Evolutionary conservation across 2,797 vertebrate species (phyloP), one percentile per base, ranked within the genome.

Genomic region (Parauchenoglanis ngamensis): DNA sequence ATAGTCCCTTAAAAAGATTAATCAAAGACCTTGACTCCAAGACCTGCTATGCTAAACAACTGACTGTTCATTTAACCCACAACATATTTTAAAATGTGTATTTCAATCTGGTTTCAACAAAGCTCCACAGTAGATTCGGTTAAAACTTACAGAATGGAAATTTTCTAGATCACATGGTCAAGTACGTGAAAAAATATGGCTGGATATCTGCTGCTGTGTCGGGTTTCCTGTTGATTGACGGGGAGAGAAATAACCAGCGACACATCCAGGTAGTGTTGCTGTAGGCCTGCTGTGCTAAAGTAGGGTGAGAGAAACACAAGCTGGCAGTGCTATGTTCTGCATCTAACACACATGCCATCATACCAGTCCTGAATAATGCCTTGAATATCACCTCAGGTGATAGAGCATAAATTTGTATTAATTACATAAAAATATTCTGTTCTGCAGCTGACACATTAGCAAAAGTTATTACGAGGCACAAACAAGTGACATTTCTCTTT

Each of bases 1-100:
- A 84, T 82, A 46, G 28, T 59, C 72, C 6, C 21, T 54, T 76
- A 59, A 67, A 70, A 70, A 72, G 88, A 84, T 65, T 82, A 40
- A 86, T 77, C 31, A 84, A 82, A 87, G 76, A 83, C 85, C 84
- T 86, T 88, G 85, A 79, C 68, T 52, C 68, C 59, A 80, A 68
- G 12, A 82, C 44, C 4, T n/a, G 12, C 23, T 75, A n/a, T 77
- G 57, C 31, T 23, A 40, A 6, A 59, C 31, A 35, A 40, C 28
- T 35, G 13, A 57, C 23, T 57, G 31, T 35, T 78, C 13, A 57
- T 23, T 57, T 57, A 59, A 59, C 19, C 25, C 3, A 12, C 56
- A 57, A 23, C 1, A 21, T 12, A 57, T 57, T 40, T 56, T 35
- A 78, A 76, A 78, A 40, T 79, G 10, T 59, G 21, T 40, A 59